Evolutionary conservation across 2,888 invertebrate species (phyloP), one percentile per base, ranked within the genome.

Genomic region (Gari tellinella): DNA sequence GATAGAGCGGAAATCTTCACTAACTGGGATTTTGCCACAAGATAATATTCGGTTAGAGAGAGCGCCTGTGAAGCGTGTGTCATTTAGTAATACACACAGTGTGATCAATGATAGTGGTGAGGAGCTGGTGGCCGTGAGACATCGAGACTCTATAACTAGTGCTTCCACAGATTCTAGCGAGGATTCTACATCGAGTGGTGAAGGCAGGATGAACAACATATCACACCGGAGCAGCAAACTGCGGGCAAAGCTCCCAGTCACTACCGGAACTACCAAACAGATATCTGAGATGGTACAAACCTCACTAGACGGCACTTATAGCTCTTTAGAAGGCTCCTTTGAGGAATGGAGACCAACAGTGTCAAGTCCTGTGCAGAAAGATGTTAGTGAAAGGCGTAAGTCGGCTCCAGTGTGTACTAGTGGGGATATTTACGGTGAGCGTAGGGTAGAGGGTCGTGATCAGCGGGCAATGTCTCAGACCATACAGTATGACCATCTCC

Each of bases 141-240:
- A 89, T 67, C 64, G 89, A 21, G 89, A 89, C 66, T 89, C 89
- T 25, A 89, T 89, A 43, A 87, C 87, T 12, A 88, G 88, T 72
- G 87, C 88, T 46, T 88, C 88, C 19, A 89, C 89, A 4, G 89
- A 89, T 53, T 88, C 89, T 2, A 88, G 87, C 46, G 89, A 89
- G 63, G 89, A 88, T 65, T 89, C 89, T 43, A 86, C 76, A 8
- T 88, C 89, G 7, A 89, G 89, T 72, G 87, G 88, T 8, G 88
- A 88, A 69, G 84, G 84, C 5, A 80, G 85, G 51, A 81, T 74
- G 45, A 72, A 78, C 57, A 72, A 78, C 57, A 65, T 74, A 49
- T 70, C 79, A n/a, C 81, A 81, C 25, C 63, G 85, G 25, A 82
- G 88, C n/a, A 84, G 88, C 19, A 87, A 87, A 67, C 78, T 88